Base-by-base conservation (phyloP, 2,888 invertebrate genomes). In the Ophonus ardosiacus region DNA sequence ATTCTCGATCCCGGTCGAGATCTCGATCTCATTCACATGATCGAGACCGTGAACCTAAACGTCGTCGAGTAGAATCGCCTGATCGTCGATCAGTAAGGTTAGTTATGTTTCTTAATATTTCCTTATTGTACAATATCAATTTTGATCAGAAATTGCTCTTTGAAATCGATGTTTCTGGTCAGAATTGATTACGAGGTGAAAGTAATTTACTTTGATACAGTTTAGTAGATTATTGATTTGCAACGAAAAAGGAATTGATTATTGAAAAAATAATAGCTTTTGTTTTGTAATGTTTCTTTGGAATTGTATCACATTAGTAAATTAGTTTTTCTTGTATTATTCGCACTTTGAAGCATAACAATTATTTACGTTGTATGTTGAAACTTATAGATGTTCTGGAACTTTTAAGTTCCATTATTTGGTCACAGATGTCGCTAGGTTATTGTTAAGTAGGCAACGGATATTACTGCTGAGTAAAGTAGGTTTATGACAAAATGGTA, bases 31-130 rank as follows among this genome's bases (percentile, higher is more conserved):
- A 93, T 61, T 93, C 90, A 1, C 89, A 91, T 88, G 95, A 94
- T 88, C 93, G 94, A 87, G 96, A 96, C 90, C 93, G 96, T 87
- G 95, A 94, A 88, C 93, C 94, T 86, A 96, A 96, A 91, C 93
- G 96, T 87, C 93, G 96, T 87, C 94, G 96, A 87, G 92, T 96
- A 68, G 96, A 96, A 86, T 92, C 92, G 79, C 93, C 93, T 88
- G 94, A 94, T 87, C 92, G 92, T 88, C 91, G 92, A 88, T 93
- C 93, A 61, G 92, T 95, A 90, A 95, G 95, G 95, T 95, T 91
- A 92, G 93, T 86, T 84, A 61, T 24, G n/a, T 84, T 79, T 57
- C 79, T 79, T 57, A 57, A 59, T 61, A 21, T 17, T 24, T 63
- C 78, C 59, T 76, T 38, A 17, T 31, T 79, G 18, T 10, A 51